A percentile compares a stretch with the other conserved stretches of the same genome.
phyloP scores from a whole-genome alignment of 2,113 vertebrate species.

The Cyprinodon tularosa region DNA sequence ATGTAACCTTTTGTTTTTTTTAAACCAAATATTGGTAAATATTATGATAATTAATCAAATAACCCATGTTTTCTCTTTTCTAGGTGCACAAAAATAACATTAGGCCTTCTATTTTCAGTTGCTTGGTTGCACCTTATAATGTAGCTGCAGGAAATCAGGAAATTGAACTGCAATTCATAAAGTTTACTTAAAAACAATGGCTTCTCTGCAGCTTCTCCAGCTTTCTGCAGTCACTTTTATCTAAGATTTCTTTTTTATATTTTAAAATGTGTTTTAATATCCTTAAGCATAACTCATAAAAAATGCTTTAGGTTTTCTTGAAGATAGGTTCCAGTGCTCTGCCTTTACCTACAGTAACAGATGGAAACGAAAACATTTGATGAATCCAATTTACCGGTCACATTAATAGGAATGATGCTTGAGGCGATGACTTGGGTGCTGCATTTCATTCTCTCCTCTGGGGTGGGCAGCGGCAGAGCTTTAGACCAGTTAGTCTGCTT shows the following conservation, averaged over 20 bases:
- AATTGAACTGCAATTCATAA: not conserved
- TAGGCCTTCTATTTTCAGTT: not conserved
- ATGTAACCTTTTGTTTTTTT: not conserved
- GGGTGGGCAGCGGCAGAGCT: slow-evolving; percentile 94
- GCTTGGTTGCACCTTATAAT: not conserved
- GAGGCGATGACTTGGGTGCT: slow-evolving; percentile 93
- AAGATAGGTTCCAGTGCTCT: not conserved
- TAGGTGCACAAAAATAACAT: not conserved
- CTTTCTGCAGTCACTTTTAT: no score
- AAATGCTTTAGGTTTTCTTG: not conserved
- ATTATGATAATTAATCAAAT: not conserved
- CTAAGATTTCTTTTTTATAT: not conserved
- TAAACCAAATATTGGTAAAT: not conserved
- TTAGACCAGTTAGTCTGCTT: slow-evolving; percentile 99
- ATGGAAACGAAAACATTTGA: slow-evolving; percentile 7
- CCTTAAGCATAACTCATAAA: not conserved
- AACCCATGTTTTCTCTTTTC: not conserved
- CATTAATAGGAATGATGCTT: slow-evolving; percentile 97
- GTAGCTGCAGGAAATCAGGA: not conserved
- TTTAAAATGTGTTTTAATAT: not conserved
- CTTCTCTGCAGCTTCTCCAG: not conserved
- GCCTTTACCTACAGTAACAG: not conserved
- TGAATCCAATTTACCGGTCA: slow-evolving; percentile 87
- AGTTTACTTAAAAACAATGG: not conserved
- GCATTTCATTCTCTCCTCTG: slow-evolving; percentile 96